Base-by-base conservation (phyloP, 2,888 invertebrate genomes). In the Camptogramma bilineatum region DNA sequence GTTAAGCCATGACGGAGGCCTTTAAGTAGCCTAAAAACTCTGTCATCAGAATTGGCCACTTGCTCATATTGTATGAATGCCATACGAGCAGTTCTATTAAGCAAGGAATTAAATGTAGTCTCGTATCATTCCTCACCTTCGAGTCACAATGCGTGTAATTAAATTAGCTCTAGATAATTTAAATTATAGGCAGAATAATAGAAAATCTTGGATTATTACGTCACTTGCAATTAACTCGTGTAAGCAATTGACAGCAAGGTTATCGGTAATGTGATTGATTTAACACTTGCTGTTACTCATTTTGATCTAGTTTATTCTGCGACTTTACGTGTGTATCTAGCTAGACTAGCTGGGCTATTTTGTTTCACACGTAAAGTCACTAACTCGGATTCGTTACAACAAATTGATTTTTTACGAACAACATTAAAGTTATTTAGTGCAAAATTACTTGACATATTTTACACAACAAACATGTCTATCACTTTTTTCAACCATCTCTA, bases 191-290 rank as follows among this genome's bases (percentile, higher is more conserved):
- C 63, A 44, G 48, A 58, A 53, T 62, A 56, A 56, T 57, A 56
- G 28, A 63, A 62, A 52, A 58, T 50, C 62, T 57, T 57, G 62
- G 48, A 63, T 63, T 62, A 55, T 62, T 51, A 66, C 65, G 53
- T 66, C 65, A 66, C 16, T 24, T 24, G 19, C 61, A 51, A 66
- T 62, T 51, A 50, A 70, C 71, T 66, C 70, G 70, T 71, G 72
- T 66, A 67, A 63, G 61, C 62, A 62, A 68, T 73, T 73, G 71
- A 68, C 71, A 66, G 39, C 7, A 62, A 63, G 69, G 71, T 63
- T 70, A 72, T 72, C 70, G 18, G 8, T 34, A 21, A 52, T 63
- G 62, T 68, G 71, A 71, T 71, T 70, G 68, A 68, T 70, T 72
- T 70, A 68, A 62, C 62, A 58, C 65, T 52, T 64, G 56, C 53